Percentiles rank a stretch among this genome's conserved stretches.
Evolutionary conservation across 2,113 vertebrate genomes (phyloP).

Genomic region (Sprattus sprattus): DNA sequence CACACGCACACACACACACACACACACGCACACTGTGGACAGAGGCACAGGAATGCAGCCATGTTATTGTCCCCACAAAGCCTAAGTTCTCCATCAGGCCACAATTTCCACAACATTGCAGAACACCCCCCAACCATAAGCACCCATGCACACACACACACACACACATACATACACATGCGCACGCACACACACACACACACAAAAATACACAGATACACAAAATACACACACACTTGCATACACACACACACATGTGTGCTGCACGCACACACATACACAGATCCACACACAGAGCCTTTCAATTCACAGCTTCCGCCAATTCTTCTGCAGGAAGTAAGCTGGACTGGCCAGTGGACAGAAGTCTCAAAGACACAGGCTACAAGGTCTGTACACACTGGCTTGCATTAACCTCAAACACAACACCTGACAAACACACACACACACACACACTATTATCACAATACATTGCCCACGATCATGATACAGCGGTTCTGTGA

Average conservation of each 20-base stretch:
- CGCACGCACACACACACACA: not conserved
- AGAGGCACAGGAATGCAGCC: conserved; percentile 10
- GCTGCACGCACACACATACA: not conserved
- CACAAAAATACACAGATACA: not conserved
- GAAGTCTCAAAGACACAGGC: not conserved
- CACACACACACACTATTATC: conserved; percentile 2
- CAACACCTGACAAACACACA: not conserved
- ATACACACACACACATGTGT: not conserved
- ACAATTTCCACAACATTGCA: conserved; percentile 6
- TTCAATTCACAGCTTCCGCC: not conserved
- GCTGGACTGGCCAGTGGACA: conserved; percentile 13
- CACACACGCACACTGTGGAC: not conserved
- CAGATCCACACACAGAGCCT: not conserved
- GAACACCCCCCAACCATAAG: not conserved
- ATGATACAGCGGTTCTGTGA: too few relatives aligned
- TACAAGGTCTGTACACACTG: not conserved
- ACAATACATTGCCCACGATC: not conserved
- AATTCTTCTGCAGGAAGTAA: conserved; percentile 14
- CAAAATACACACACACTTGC: not conserved
- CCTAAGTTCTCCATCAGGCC: conserved; percentile 12
- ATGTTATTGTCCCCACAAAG: conserved; percentile 7
- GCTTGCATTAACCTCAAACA: too few relatives aligned
- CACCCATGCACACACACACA: not conserved
- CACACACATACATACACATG: not conserved
- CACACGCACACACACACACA: not conserved